phyloP scores from a whole-genome alignment of 1,140 invertebrate genomes.

The Drosophila orosa region DNA sequence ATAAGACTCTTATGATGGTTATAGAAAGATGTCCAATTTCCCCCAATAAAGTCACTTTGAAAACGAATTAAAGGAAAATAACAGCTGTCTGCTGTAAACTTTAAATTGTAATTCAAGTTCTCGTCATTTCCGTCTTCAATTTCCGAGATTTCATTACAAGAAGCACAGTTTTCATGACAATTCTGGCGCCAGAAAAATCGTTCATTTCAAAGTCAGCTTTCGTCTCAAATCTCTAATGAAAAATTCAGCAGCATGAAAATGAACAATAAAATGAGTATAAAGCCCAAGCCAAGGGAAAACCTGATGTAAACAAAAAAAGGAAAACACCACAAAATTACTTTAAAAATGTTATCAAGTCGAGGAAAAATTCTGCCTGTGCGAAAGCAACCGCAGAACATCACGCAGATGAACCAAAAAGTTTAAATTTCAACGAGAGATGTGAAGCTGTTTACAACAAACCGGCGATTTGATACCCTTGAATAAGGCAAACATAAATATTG shows the following conservation, averaged over 20 bases:
- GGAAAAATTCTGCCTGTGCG: constrained; percentile 46
- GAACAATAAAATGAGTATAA: constrained; percentile 62
- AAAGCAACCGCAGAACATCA: constrained; percentile 67
- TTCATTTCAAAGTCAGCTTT: constrained; percentile 36
- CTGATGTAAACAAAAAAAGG: constrained; percentile 7
- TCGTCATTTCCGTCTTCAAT: constrained; percentile 13
- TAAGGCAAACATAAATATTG: background rate
- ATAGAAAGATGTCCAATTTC: background rate
- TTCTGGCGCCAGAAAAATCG: constrained; percentile 45
- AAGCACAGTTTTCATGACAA: constrained; percentile 31
- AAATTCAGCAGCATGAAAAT: constrained; percentile 73
- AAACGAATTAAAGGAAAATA: background rate
- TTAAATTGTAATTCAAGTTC: constrained; percentile 7
- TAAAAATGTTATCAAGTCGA: constrained; percentile 43
- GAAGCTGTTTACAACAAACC: background rate
- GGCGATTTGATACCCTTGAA: background rate
- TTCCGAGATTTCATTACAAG: constrained; percentile 44
- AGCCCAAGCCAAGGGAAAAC: constrained; percentile 10
- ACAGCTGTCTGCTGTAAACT: background rate
- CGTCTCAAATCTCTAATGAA: constrained; percentile 69
- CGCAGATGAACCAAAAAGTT: constrained; percentile 75
- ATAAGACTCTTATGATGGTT: background rate
- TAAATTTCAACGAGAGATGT: constrained; percentile 60
- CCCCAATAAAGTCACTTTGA: background rate
- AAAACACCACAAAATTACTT: constrained; percentile 53